Evolutionary conservation across 2,797 vertebrate species (phyloP).

Genomic region (Pseudopleuronectes americanus): DNA sequence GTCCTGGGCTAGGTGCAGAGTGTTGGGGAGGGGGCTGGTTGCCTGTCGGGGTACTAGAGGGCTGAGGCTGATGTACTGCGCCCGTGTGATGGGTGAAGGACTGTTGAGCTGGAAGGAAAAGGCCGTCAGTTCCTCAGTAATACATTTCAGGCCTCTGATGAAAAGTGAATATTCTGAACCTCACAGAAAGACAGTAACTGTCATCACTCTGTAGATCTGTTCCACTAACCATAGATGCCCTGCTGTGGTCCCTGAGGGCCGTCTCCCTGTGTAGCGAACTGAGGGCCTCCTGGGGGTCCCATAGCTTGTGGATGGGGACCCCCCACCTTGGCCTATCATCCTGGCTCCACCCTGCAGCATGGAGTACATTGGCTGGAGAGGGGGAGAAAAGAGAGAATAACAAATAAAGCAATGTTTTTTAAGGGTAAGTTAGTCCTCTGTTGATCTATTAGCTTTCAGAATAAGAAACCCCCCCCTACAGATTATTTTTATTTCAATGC

Average conservation of each 20-base stretch:
- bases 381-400: neutral
- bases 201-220: too few species aligned
- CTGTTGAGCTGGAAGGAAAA: constrained; percentile 82
- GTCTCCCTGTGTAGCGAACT: constrained; percentile 88
- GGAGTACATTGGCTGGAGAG: constrained; percentile 87
- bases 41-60: constrained; percentile 92
- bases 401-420: neutral
- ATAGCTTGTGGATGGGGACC: constrained; percentile 88
- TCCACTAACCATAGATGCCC: constrained; percentile 88
- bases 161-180: neutral
- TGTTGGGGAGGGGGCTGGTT: constrained; percentile 93
- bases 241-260: constrained; percentile 89
- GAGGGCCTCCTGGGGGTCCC: constrained; percentile 88
- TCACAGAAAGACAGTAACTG: too few species aligned
- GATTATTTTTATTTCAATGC: neutral
- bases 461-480: too few species aligned
- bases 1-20: constrained; percentile 91
- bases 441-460: too few species aligned
- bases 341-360: constrained; percentile 91
- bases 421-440: neutral
- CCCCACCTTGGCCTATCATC: constrained; percentile 87
- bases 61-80: constrained; percentile 91
- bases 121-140: neutral
- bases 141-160: neutral
- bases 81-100: constrained; percentile 91